These are phyloP conservation scores for Chelonus insularis DNA, from an alignment of 1,140 invertebrate genomes.

Conservation along the genomic window DNA sequence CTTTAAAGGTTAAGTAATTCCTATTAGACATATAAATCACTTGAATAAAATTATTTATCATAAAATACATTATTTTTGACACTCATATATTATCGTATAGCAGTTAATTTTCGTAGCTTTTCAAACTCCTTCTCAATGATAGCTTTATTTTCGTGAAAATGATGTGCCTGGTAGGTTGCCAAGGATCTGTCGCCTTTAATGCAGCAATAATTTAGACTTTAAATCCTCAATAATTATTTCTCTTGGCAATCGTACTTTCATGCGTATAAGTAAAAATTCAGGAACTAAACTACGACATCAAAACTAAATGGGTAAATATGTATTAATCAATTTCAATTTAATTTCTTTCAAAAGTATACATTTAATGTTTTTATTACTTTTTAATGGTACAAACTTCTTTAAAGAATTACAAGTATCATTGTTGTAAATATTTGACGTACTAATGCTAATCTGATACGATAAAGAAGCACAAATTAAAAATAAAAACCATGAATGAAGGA, in stretches of 20 bases:
- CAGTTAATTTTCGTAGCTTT: background rate
- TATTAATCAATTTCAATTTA: background rate
- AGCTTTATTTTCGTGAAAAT: slow-evolving; percentile 2
- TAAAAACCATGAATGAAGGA: background rate
- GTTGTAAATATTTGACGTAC: background rate
- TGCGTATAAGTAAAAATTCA: too few relatives aligned
- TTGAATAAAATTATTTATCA: too few relatives aligned
- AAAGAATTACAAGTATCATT: background rate
- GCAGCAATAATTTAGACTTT: slow-evolving; percentile 12
- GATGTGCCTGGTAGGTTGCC: slow-evolving; percentile 9
- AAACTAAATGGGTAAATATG: too few relatives aligned
- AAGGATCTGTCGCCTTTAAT: slow-evolving; percentile 15
- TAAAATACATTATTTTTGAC: too few relatives aligned
- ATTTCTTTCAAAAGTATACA: background rate
- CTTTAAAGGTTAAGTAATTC: too few relatives aligned
- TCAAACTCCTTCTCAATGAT: background rate
- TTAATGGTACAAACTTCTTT: background rate
- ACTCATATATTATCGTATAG: too few relatives aligned
- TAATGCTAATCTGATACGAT: too few relatives aligned
- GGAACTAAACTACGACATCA: too few relatives aligned
- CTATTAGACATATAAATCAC: too few relatives aligned
- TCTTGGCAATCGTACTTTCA: slow-evolving; percentile 4
- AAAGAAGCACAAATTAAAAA: background rate
- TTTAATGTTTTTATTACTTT: background rate
- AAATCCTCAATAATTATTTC: slow-evolving; percentile 6